Evolutionary conservation across 2,888 invertebrate species (phyloP), one percentile per base, ranked within the genome.

Genomic region (Calliscelio sp.): DNA sequence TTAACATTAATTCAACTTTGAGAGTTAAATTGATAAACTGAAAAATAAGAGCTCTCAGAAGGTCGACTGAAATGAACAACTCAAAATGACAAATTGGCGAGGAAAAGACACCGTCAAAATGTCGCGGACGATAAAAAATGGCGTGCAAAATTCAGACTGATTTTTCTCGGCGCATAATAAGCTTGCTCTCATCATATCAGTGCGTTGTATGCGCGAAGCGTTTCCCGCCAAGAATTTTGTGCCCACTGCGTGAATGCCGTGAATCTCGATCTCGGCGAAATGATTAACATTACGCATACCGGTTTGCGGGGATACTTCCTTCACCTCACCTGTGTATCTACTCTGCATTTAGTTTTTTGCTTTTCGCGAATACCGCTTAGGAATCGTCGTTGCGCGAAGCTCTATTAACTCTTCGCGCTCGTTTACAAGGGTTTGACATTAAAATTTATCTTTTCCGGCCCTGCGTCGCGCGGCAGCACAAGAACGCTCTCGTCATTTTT

Each of bases 201-300:
- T 38, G 75, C 77, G 75, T 35, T 59, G 24, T 59, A 66, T 55
- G 84, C 80, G 70, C 63, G 53, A 25, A 59, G 77, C 85, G 77
- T 84, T 85, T 86, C 85, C 85, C 85, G 85, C 83, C 85, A 85
- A 85, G 84, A 85, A 84, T 77, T 84, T 79, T 46, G 85, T 65
- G 59, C 79, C 49, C 70, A 32, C 65, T 84, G 84, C 75, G 68
- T 77, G 81, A 78, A 73, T 70, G 81, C 38, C 66, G 85, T 59
- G 81, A 80, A 83, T 85, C 84, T 84, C 82, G 84, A 86, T 77
- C 81, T 82, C 78, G 71, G 81, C 81, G 82, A 85, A 82, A 85
- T 85, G 85, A 85, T 85, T 86, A 84, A 81, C 84, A 85, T 80
- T 86, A 84, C 81, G 82, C 84, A 82, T 85, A 86, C 85, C 85